A percentile compares a stretch with the other conserved stretches of the same genome.
Conservation (phyloP, 2,797 vertebrate genomes). For the Alosa sapidissima region DNA sequence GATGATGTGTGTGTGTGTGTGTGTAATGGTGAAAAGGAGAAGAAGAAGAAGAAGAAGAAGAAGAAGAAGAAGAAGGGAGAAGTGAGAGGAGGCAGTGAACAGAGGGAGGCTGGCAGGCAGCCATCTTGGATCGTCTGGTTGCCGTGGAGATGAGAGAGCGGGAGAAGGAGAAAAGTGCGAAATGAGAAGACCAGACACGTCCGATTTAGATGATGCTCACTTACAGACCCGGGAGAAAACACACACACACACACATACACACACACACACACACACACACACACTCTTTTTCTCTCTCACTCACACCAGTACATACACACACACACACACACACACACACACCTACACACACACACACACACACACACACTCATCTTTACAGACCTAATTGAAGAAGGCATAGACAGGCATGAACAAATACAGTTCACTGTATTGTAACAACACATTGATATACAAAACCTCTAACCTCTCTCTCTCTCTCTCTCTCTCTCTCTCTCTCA, state of each 20-base stretch:
- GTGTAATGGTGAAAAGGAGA: conserved; percentile 30
- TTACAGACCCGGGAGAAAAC: conserved; percentile 13
- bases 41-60: conserved; percentile 31
- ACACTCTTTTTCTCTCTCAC: neutral
- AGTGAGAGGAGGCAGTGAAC: neutral
- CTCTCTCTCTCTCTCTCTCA: neutral
- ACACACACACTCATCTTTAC: too few relatives aligned
- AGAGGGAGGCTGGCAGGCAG: conserved; percentile 46
- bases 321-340: neutral
- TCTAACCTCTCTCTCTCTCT: neutral
- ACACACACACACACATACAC: neutral
- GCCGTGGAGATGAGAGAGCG: conserved; percentile 53
- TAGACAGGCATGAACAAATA: too few relatives aligned
- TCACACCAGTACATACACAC: conserved; percentile 13
- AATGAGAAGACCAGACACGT: conserved; percentile 49
- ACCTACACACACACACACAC: neutral
- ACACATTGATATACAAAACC: neutral
- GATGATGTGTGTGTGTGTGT: conserved; percentile 56
- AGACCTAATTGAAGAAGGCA: too few relatives aligned
- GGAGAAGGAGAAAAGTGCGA: neutral
- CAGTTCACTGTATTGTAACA: neutral
- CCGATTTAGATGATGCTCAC: conserved; percentile 31
- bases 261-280: neutral
- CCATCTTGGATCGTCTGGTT: conserved; percentile 62
- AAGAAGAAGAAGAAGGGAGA: conserved; percentile 7